phyloP scores from a whole-genome alignment of 1,140 invertebrate genomes.

The Aradophagus sp. region DNA sequence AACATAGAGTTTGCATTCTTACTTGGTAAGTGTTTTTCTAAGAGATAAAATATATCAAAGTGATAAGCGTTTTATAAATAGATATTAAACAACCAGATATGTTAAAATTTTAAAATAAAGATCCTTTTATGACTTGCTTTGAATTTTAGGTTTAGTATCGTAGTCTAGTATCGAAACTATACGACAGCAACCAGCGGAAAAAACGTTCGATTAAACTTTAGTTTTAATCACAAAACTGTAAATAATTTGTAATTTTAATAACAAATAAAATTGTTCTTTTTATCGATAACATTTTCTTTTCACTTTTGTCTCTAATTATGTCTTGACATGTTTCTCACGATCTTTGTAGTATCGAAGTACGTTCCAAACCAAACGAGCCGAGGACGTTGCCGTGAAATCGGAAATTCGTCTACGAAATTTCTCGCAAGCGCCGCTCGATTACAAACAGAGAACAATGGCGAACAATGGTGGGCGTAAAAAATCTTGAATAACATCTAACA shows the following conservation, averaged over 20 bases:
- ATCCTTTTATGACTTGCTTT: conserved; percentile 18
- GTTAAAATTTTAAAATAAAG: conserved; percentile 24
- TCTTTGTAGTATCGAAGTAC: not conserved
- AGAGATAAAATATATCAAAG: conserved; percentile 18
- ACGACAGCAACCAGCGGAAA: conserved; percentile 1
- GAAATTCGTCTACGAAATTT: too few species aligned
- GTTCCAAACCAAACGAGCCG: not conserved
- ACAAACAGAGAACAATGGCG: conserved; percentile 31
- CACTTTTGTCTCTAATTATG: too few species aligned
- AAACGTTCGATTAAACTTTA: conserved; percentile 19
- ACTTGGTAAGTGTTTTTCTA: conserved; percentile 8
- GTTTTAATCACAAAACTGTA: conserved; percentile 35
- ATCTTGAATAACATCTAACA: conserved; percentile 46
- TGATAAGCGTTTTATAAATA: conserved; percentile 42
- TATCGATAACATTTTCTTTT: conserved; percentile 7
- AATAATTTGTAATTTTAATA: conserved; percentile 40
- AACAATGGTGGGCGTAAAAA: conserved; percentile 31
- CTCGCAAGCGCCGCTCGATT: conserved; percentile 38
- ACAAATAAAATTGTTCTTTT: conserved; percentile 42
- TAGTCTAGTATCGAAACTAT: not conserved
- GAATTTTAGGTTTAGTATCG: too few species aligned
- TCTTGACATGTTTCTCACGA: not conserved
- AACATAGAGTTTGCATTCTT: conserved; percentile 18
- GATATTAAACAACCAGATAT: conserved; percentile 18
- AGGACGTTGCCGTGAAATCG: too few species aligned